Percentiles rank a stretch among this genome's conserved stretches.
Evolutionary conservation across 2,888 invertebrate species (phyloP).

Genomic region (Tenodera sinensis): DNA sequence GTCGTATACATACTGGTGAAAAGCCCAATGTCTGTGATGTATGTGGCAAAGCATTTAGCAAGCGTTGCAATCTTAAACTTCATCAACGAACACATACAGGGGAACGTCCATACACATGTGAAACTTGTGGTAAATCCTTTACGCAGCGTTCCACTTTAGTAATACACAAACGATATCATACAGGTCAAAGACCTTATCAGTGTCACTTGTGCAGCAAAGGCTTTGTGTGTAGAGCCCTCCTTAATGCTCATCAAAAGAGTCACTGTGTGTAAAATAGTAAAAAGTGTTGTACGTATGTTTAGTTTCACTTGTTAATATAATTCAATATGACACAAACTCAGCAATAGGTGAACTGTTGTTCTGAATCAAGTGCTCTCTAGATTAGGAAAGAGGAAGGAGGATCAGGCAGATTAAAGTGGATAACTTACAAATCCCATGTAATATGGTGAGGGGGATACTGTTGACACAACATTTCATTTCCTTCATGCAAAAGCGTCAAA

Average conservation of each 20-base stretch:
- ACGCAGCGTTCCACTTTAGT: conserved; percentile 52
- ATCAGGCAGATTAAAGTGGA: too few relatives aligned
- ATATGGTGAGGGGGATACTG: not conserved
- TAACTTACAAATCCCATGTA: not conserved
- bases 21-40: conserved; percentile 51
- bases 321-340: not conserved
- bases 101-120: conserved; percentile 50
- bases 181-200: conserved; percentile 48
- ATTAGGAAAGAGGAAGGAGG: not conserved
- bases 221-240: conserved; percentile 47
- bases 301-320: not conserved
- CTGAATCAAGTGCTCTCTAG: not conserved
- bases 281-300: not conserved
- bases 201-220: conserved; percentile 47
- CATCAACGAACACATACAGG: conserved; percentile 50
- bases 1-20: conserved; percentile 53
- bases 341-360: not conserved
- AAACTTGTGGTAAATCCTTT: conserved; percentile 50
- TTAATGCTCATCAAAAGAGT: conserved; percentile 42
- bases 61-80: conserved; percentile 46
- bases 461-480: too few relatives aligned
- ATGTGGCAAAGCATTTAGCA: conserved; percentile 49
- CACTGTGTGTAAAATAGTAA: conserved; percentile 15
- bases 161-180: conserved; percentile 50
- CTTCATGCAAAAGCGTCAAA: too few relatives aligned